Evolutionary conservation across 2,797 vertebrate genomes (phyloP).

Genomic region (Peromyscus attwateri): DNA sequence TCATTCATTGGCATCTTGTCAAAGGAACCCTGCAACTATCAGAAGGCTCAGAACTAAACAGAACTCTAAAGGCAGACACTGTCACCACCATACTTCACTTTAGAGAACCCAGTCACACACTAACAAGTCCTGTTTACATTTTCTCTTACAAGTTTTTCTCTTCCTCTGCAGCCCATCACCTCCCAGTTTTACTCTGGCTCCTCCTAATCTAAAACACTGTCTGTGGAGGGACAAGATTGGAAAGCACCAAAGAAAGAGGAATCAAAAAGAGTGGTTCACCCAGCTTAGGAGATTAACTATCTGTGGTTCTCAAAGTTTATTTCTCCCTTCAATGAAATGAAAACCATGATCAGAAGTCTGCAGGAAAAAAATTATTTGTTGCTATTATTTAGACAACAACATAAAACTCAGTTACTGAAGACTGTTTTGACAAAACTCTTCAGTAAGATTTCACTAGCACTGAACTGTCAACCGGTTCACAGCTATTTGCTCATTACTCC

Average conservation of each 20-base stretch:
- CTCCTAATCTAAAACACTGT: conserved; percentile 66
- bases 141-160: conserved; percentile 68
- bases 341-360: conserved; percentile 52
- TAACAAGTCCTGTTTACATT: conserved; percentile 71
- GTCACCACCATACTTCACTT: conserved; percentile 82
- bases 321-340: conserved; percentile 65
- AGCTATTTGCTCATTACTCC: background rate
- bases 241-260: background rate
- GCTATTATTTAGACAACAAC: conserved; percentile 52
- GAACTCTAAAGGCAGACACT: conserved; percentile 81
- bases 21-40: conserved; percentile 83
- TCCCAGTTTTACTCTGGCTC: conserved; percentile 53
- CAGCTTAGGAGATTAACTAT: conserved; percentile 41
- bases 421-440: conserved; percentile 63
- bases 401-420: conserved; percentile 60
- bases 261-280: conserved; percentile 38
- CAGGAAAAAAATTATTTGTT: conserved; percentile 43
- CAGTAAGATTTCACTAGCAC: conserved; percentile 34
- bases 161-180: background rate
- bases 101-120: conserved; percentile 79
- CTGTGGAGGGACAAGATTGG: conserved; percentile 43
- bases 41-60: conserved; percentile 76
- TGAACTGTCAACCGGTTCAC: conserved; percentile 35
- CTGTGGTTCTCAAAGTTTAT: conserved; percentile 56
- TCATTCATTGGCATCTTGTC: conserved; percentile 76